These are phyloP conservation scores for Peucedramus taeniatus DNA, from an alignment of 2,113 vertebrate genomes.

Conservation along the genomic window DNA sequence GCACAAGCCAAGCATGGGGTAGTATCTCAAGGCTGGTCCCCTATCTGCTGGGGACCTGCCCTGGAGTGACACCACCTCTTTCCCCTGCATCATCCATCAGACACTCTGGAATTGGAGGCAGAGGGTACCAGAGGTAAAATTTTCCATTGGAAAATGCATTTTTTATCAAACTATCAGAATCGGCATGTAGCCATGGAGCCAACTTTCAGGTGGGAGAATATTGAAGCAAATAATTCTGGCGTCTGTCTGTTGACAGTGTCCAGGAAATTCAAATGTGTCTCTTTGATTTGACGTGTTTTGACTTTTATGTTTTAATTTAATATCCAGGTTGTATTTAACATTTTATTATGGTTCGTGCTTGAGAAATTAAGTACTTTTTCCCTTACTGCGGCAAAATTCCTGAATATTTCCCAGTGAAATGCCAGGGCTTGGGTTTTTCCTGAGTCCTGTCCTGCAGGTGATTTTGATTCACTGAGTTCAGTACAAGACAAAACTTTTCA, in stretches of 20 bases:
- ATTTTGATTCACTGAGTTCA: background rate
- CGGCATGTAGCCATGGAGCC: background rate
- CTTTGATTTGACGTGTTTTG: constrained; percentile 31
- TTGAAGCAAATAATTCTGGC: background rate
- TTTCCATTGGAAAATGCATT: background rate
- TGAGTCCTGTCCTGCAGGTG: background rate
- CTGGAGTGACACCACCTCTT: background rate
- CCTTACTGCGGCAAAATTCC: background rate
- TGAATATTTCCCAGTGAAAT: background rate
- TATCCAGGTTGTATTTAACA: constrained; percentile 28
- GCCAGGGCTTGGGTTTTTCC: background rate
- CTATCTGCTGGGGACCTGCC: background rate
- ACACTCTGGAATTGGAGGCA: background rate
- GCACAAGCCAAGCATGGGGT: background rate
- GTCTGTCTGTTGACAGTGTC: constrained; percentile 1
- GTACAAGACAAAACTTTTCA: background rate
- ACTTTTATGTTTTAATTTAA: constrained; percentile 35
- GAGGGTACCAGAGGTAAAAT: background rate
- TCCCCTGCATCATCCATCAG: background rate
- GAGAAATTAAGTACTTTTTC: constrained; percentile 4
- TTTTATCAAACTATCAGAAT: background rate
- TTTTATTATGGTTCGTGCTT: background rate
- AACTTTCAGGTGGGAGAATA: background rate
- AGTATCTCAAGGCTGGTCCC: background rate
- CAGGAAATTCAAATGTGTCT: constrained; percentile 10